These are phyloP conservation scores for Schizotus pectinicornis DNA, from an alignment of 2,888 invertebrate species.

Conservation along the genomic window DNA sequence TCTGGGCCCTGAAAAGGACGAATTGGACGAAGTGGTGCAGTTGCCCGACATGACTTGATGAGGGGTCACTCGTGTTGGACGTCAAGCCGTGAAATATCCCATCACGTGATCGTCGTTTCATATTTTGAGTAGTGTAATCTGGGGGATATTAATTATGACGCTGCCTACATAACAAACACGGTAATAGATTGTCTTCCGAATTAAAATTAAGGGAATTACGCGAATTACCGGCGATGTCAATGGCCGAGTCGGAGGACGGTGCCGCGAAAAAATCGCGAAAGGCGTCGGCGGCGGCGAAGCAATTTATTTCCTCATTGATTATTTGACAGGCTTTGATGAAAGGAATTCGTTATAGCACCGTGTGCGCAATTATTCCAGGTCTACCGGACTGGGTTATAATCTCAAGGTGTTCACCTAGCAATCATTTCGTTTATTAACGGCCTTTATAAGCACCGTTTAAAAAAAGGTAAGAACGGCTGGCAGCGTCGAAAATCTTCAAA, in stretches of 20 bases:
- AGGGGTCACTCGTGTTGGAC: conserved; percentile 27
- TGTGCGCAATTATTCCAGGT: too few species aligned
- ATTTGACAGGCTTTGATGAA: too few species aligned
- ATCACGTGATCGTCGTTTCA: conserved; percentile 26
- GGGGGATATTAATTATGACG: conserved; percentile 24
- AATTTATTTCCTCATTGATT: too few species aligned
- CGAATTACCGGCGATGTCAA: neutral
- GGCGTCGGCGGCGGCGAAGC: too few species aligned
- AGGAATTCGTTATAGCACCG: too few species aligned
- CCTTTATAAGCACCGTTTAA: conserved; percentile 3
- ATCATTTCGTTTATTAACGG: neutral
- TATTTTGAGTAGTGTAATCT: conserved; percentile 25
- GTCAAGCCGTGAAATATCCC: conserved; percentile 28
- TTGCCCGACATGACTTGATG: conserved; percentile 19
- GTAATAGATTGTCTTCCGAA: conserved; percentile 18
- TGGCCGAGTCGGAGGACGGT: too few species aligned
- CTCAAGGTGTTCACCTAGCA: too few species aligned
- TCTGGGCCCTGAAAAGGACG: too few species aligned
- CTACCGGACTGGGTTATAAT: too few species aligned
- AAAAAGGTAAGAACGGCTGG: conserved; percentile 11
- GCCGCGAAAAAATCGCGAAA: too few species aligned
- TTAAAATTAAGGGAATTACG: conserved; percentile 12
- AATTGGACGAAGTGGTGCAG: conserved; percentile 8
- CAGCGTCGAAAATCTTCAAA: conserved; percentile 23
- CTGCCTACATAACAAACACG: conserved; percentile 23